Base-by-base conservation (phyloP, 2,797 vertebrate genomes). In the Danionella dracula region DNA sequence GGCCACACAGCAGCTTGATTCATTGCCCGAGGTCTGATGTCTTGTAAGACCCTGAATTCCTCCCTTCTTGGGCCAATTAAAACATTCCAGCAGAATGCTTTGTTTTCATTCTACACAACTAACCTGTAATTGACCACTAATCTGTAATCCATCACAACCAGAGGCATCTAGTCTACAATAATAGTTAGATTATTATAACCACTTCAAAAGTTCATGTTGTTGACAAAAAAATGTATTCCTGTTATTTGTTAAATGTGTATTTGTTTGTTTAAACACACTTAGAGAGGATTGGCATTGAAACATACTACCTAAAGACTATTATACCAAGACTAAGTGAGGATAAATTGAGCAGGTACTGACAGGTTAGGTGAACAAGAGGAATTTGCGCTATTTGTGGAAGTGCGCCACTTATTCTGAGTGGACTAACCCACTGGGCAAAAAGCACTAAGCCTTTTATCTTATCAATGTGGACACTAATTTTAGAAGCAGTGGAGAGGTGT, bases 71-170 rank as follows among this genome's bases (percentile, higher is more conserved):
- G 29, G 71, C 70, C 76, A 77, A 76, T 80, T 78, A 78, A 70
- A 77, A 78, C 76, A 79, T 78, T 74, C 73, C 71, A 65, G 41
- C 20, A 42, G 57, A 55, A 66, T 12, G 51, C 46, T 76, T 71
- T 81, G 77, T 75, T 74, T 77, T 73, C 40, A 69, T 41, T 68
- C 42, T 34, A 42, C 66, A 50, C 65, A 63, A 78, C 78, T 75
- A 79, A 75, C 55, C 67, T 41, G 42, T 76, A 82, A 78, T 77
- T 72, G 68, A 68, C 51, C 54, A 40, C 70, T 73, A 78, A 78
- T 74, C 59, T 72, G 67, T 71, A 68, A 70, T 74, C 68, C 62
- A 60, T 70, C 57, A 73, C 38, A 8, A 58, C 38, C 42, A 40
- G 23, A 56, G 68, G 34, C 54, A 50, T 21, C 68, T 49, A 45